phyloP scores from a whole-genome alignment of 2,797 vertebrate genomes.

The Champsocephalus esox region DNA sequence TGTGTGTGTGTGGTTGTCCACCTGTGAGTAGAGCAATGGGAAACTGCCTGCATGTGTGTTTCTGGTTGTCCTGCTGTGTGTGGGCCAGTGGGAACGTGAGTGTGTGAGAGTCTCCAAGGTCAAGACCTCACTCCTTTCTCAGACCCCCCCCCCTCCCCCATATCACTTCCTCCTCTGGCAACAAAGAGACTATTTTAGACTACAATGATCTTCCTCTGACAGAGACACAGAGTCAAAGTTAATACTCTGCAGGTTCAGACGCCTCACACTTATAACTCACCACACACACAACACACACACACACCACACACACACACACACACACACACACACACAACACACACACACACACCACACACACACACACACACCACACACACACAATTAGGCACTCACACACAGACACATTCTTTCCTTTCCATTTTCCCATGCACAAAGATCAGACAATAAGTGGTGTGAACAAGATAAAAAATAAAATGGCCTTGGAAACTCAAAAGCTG shows the following conservation, averaged over 20 bases:
- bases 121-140: conserved; percentile 90
- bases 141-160: conserved; percentile 58
- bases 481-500: conserved; percentile 1
- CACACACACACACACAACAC: background rate
- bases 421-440: conserved; percentile 24
- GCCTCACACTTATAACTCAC: conserved; percentile 13
- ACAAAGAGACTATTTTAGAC: conserved; percentile 82
- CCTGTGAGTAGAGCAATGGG: conserved; percentile 3
- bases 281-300: background rate
- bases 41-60: conserved; percentile 13
- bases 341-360: background rate
- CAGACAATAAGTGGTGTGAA: conserved; percentile 46
- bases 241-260: conserved; percentile 19
- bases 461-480: conserved; percentile 37
- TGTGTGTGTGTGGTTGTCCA: conserved; percentile 2
- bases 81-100: conserved; percentile 63
- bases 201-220: conserved; percentile 76
- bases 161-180: conserved; percentile 77
- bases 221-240: conserved; percentile 39
- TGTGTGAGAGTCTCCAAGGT: conserved; percentile 68
- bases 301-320: background rate
- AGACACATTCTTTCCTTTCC: background rate
- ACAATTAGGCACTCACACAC: background rate
- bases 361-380: conserved; percentile 1
- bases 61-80: conserved; percentile 31